These are phyloP conservation scores for Drosophila mauritiana DNA, from an alignment of 1,140 invertebrate species.

Conservation along the genomic window DNA sequence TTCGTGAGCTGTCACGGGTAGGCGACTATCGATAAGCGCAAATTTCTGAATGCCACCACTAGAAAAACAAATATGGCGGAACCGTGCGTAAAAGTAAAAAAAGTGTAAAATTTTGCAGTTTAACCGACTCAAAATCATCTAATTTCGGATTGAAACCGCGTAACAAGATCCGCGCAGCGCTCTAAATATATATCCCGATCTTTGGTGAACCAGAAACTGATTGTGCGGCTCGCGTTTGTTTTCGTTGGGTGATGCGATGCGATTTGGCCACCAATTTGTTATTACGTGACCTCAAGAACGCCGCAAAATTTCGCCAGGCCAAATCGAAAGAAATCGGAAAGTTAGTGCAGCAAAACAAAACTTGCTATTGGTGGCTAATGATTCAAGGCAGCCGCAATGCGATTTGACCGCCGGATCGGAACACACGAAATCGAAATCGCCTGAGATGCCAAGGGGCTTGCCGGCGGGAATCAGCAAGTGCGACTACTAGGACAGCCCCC, in stretches of 20 bases:
- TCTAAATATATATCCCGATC: not conserved
- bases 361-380: not conserved
- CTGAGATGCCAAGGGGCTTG: conserved; percentile 42
- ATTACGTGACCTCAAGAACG: conserved; percentile 57
- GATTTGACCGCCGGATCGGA: conserved; percentile 21
- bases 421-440: conserved; percentile 42
- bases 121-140: conserved; percentile 8
- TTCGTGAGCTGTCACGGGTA: not conserved
- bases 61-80: conserved; percentile 76
- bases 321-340: conserved; percentile 11
- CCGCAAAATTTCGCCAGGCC: conserved; percentile 29
- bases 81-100: conserved; percentile 52
- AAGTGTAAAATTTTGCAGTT: conserved; percentile 38
- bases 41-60: not conserved
- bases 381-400: conserved; percentile 15
- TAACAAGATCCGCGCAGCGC: not conserved
- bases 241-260: conserved; percentile 28
- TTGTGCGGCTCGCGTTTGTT: conserved; percentile 4
- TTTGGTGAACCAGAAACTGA: not conserved
- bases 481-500: conserved; percentile 11
- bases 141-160: conserved; percentile 16
- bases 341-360: not conserved
- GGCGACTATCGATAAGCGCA: not conserved
- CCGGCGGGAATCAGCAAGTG: conserved; percentile 24
- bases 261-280: conserved; percentile 58